Base-by-base conservation (phyloP, 2,888 invertebrate species). In the Tetragonula carbonaria region DNA sequence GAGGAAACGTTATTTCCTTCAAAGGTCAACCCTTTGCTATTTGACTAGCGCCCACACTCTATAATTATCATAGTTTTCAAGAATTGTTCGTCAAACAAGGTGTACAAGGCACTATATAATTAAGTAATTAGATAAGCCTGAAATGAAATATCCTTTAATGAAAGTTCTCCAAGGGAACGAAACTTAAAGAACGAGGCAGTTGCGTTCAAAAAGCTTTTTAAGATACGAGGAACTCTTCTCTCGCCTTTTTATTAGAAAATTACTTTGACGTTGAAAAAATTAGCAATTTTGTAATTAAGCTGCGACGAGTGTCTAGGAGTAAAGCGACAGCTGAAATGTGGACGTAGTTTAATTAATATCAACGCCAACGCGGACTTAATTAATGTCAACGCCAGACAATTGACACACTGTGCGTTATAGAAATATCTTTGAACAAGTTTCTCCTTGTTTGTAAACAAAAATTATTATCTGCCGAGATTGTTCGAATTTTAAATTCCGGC, bases 261-360 rank as follows among this genome's bases (percentile, higher is more conserved):
- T 28, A 50, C 18, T 59, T 23, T 45, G 28, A 14, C 23, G 38
- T 13, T 38, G 0, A n/a, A 67, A 16, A 59, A 68, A 70, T 68
- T 14, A 51, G 5, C 11, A 67, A 28, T 53, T 68, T 33, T 62
- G 13, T 70, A 76, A 76, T 62, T 68, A 62, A 23, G 18, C 33
- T 4, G 14, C n/a, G 45, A 21, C 4, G 11, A n/a, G n/a, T 57
- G 21, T 55, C 18, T 21, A 38, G 57, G 57, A 67, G 28, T 18
- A 57, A 75, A 57, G 21, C 5, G 16, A 21, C 23, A 8, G 2
- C 38, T 66, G 18, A 74, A 23, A 38, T 45, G 28, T 13, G 33
- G 11, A 11, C 13, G 4, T 23, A 6, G 21, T 66, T 74, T 66
- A 53, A 74, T 74, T 66, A 66, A 66, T 51, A 65, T 23, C 38